Base-by-base conservation (phyloP, 2,113 vertebrate genomes). In the Phylloscopus trochiloides region DNA sequence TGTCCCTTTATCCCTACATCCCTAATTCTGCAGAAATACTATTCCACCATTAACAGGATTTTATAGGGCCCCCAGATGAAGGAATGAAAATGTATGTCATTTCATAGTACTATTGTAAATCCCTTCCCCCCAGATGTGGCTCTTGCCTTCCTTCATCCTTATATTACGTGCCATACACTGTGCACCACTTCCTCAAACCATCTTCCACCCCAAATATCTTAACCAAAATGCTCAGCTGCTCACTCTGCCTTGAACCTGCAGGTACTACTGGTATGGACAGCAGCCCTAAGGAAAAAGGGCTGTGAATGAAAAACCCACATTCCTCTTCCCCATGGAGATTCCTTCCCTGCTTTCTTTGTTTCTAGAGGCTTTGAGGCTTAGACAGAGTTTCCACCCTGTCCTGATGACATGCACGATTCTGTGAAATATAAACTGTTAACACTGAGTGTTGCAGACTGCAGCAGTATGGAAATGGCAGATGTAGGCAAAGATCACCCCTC, bases 131-230 rank as follows among this genome's bases (percentile, higher is more conserved):
- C 14, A 10, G 42, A 82, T 4, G 19, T 14, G 26, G n/a, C 20
- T 93, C 57, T 51, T 85, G 28, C 45, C 29, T 88, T 71, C 62
- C 32, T 67, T 26, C 59, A 76, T 25, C 40, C 58, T 43, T n/a
- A 6, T 7, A 47, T 24, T 32, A 31, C 0, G 0, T 32, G n/a
- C 7, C 24, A 34, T 3, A 32, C 0, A 0, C 22, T 38, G 31
- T 34, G n/a, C 7, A 20, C 18, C 25, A 16, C 62, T 8, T 59
- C 16, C 32, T 15, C 32, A 89, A 80, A 58, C 8, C 15, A 8
- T 8, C 7, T 22, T 40, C 34, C 67, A 88, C 10, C 31, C 50
- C 26, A 51, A 45, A 58, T 91, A 81, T 62, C 59, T 40, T 38
- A 15, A 70, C 13, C 34, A 48, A 88, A 83, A 82, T 3, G 7